A percentile compares a stretch with the other conserved stretches of the same genome.
Evolutionary conservation across 2,888 invertebrate genomes (phyloP).

Genomic region (Latrodectus hesperus): DNA sequence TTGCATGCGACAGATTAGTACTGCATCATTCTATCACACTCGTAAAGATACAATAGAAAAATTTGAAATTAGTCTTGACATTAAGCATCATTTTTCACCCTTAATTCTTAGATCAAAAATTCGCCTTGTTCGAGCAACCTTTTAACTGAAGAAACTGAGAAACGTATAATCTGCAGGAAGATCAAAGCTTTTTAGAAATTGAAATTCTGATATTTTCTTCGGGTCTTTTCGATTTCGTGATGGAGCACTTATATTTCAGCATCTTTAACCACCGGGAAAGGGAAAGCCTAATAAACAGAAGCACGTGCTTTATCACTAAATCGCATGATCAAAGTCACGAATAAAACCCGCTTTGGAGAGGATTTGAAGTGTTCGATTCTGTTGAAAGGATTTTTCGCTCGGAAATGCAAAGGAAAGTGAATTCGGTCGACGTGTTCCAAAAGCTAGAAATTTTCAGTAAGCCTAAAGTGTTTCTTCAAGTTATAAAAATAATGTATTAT

Average conservation of each 20-base stretch:
- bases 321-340: slow-evolving; percentile 26
- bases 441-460: neutral
- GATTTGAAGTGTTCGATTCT: slow-evolving; percentile 1
- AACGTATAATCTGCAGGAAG: no score
- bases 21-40: no score
- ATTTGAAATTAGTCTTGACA: no score
- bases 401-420: neutral
- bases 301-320: slow-evolving; percentile 48
- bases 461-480: neutral
- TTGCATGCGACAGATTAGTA: no score
- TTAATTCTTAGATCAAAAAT: no score
- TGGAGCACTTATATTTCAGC: slow-evolving; percentile 6
- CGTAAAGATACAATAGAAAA: no score
- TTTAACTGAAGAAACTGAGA: no score
- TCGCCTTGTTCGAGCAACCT: no score
- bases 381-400: neutral
- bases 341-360: slow-evolving; percentile 21
- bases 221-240: slow-evolving; percentile 9
- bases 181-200: no score
- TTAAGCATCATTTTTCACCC: no score
- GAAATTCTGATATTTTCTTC: neutral
- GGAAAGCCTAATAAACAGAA: slow-evolving; percentile 27
- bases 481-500: neutral
- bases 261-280: slow-evolving; percentile 6
- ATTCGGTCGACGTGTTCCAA: neutral